Conservation (phyloP, 2,113 vertebrate genomes). For the Dermatemys mawii region DNA sequence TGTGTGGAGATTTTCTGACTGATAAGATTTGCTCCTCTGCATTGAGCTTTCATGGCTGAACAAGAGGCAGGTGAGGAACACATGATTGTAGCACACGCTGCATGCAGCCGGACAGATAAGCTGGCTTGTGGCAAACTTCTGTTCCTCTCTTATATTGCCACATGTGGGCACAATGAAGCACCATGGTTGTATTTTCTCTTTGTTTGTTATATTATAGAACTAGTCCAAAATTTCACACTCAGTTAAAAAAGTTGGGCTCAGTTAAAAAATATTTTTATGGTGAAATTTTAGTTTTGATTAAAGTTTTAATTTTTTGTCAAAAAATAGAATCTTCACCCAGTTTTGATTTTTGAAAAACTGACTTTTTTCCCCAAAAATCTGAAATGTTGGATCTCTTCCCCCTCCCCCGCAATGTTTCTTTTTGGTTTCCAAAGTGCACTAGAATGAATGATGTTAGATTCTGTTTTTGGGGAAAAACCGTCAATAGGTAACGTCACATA, state of each 20-base stretch:
- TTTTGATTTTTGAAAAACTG: background rate
- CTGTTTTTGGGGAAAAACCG: too few species aligned
- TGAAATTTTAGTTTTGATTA: background rate
- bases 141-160: rapidly evolving
- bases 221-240: background rate
- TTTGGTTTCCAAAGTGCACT: background rate
- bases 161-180: rapidly evolving
- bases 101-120: background rate
- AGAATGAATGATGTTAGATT: background rate
- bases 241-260: background rate
- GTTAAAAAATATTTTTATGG: background rate
- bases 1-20: rapidly evolving
- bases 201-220: background rate
- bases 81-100: rapidly evolving
- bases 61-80: background rate
- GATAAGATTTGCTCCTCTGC: background rate
- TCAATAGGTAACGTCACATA: background rate
- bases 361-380: too few species aligned
- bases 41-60: rapidly evolving
- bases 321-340: background rate
- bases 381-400: background rate
- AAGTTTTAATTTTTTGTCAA: background rate
- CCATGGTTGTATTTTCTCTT: background rate
- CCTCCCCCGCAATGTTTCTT: background rate
- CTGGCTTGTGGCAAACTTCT: background rate